A percentile compares a stretch with the other conserved stretches of the same genome.
These are phyloP conservation scores for Picus viridis DNA, from an alignment of 2,797 vertebrate species.

Conservation along the genomic window DNA sequence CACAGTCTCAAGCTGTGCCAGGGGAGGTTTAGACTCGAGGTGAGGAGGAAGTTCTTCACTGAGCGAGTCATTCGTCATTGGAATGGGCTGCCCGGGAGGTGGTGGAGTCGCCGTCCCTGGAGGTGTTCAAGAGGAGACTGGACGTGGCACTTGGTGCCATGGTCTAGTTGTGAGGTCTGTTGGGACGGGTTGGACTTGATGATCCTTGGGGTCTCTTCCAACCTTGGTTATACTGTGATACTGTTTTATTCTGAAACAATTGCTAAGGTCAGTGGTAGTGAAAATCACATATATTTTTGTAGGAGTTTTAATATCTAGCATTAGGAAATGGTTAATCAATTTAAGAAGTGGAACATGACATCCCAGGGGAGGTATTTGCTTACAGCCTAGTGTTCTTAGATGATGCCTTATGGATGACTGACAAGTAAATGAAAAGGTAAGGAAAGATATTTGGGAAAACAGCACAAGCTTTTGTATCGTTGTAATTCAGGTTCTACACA, in stretches of 20 bases:
- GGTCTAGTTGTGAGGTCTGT: too few relatives aligned
- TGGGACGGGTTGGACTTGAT: too few relatives aligned
- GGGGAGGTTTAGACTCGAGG: too few relatives aligned
- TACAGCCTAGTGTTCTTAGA: not conserved
- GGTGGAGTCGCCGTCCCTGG: too few relatives aligned
- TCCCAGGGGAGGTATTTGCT: not conserved
- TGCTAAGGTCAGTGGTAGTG: not conserved
- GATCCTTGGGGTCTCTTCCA: too few relatives aligned
- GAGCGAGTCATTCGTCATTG: too few relatives aligned
- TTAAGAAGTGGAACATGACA: not conserved
- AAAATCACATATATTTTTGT: not conserved
- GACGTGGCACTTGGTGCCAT: too few relatives aligned
- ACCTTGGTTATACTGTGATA: too few relatives aligned
- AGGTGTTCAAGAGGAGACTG: too few relatives aligned
- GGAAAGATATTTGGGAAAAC: not conserved
- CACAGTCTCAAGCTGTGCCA: too few relatives aligned
- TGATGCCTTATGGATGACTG: not conserved
- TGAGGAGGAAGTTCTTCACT: too few relatives aligned
- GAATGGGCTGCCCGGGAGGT: too few relatives aligned
- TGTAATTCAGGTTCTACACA: not conserved
- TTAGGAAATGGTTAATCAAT: not conserved
- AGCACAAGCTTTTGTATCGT: not conserved
- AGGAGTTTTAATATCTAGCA: not conserved
- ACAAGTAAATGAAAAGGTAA: not conserved
- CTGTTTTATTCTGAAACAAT: constrained; percentile 11